These are phyloP conservation scores for Dilophus febrilis DNA, from an alignment of 2,888 invertebrate genomes.

Conservation along the genomic window DNA sequence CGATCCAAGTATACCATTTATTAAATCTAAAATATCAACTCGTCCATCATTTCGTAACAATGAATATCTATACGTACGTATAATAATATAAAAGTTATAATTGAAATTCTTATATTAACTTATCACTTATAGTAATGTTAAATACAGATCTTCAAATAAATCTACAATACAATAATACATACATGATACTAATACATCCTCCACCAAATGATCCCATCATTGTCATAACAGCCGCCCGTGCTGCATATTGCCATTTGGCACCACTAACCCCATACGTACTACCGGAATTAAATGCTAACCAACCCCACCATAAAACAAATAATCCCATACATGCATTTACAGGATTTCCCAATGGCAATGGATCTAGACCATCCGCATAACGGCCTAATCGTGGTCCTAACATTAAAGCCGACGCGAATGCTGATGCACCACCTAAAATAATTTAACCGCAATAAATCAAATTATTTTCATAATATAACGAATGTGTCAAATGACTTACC, in stretches of 20 bases:
- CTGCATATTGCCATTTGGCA: conserved; percentile 81
- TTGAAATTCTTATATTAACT: neutral
- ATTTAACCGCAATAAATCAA: neutral
- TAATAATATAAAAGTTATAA: neutral
- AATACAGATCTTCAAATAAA: too few relatives aligned
- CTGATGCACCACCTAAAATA: conserved; percentile 44
- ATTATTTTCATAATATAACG: neutral
- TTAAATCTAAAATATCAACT: conserved; percentile 68
- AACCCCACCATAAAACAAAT: conserved; percentile 93
- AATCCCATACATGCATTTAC: conserved; percentile 84
- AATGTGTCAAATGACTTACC: conserved; percentile 34
- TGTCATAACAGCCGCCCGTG: conserved; percentile 75
- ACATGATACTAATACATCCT: conserved; percentile 44
- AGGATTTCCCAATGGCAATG: conserved; percentile 68
- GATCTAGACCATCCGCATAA: conserved; percentile 57
- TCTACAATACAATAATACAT: conserved; percentile 15
- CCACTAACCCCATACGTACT: conserved; percentile 66
- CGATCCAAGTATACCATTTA: conserved; percentile 76
- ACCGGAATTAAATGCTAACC: conserved; percentile 90
- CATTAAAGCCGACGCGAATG: conserved; percentile 78
- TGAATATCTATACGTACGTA: conserved; percentile 35
- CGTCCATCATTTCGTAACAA: conserved; percentile 49
- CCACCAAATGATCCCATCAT: conserved; percentile 86
- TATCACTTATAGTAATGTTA: neutral
- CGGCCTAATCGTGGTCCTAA: conserved; percentile 74